Evolutionary conservation across 2,113 vertebrate species (phyloP).

Genomic region (Engystomops pustulosus): DNA sequence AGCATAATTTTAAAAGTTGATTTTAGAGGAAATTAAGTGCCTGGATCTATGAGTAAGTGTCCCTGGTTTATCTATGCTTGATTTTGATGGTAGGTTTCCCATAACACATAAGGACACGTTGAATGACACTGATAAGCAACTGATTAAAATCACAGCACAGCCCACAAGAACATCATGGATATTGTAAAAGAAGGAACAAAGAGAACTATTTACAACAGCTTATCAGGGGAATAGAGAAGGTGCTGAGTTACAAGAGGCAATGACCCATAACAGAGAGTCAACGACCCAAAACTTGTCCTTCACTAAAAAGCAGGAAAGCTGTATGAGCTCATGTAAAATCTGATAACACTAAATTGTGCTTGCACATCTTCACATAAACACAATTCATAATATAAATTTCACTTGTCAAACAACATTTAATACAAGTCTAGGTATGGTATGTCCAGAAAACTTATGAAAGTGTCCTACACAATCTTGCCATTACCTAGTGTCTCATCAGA

Average conservation of each 20-base stretch:
- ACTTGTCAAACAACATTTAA: no score
- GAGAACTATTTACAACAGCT: conserved; percentile 38
- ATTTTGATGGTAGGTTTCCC: no score
- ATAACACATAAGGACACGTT: background rate
- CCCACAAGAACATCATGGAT: background rate
- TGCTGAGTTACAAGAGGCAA: conserved; percentile 44
- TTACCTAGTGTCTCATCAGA: no score
- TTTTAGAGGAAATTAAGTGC: no score
- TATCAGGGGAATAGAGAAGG: conserved; percentile 24
- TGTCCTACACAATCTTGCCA: no score
- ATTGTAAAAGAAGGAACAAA: conserved; percentile 27
- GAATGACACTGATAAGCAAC: conserved; percentile 15
- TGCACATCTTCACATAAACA: background rate
- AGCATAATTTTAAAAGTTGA: no score
- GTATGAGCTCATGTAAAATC: background rate
- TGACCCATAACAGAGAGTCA: conserved; percentile 41
- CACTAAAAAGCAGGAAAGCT: background rate
- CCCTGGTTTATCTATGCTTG: no score
- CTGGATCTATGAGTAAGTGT: no score
- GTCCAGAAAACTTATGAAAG: no score
- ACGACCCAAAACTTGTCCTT: conserved; percentile 32
- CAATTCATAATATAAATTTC: no score
- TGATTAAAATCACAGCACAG: background rate
- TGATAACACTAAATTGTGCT: background rate
- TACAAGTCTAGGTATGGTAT: no score